Base-by-base conservation (phyloP, 2,888 invertebrate genomes). In the Ceraclea dissimilis region DNA sequence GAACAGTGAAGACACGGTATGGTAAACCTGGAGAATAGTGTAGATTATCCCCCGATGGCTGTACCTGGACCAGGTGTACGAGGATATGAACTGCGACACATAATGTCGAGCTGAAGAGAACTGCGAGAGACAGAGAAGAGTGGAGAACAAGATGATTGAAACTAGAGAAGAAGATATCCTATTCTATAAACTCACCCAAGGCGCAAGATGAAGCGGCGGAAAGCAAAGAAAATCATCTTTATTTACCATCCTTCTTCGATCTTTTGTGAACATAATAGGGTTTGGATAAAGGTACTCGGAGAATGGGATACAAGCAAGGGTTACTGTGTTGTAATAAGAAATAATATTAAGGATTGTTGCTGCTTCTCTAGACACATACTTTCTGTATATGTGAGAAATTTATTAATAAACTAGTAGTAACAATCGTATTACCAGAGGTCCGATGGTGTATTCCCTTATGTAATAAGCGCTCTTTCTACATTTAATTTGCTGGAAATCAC, bases 191-290 rank as follows among this genome's bases (percentile, higher is more conserved):
- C 26, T 26, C 10, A 26, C 26, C 26, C 10, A 6, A 6, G 26
- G 26, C 26, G 26, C 10, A 26, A 4, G 26, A 26, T 10, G 10
- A 26, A 10, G 4, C 26, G 26, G 26, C 26, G 26, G 26, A 26
- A 26, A 26, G 4, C 26, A 10, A 6, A n/a, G 5, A 26, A 26
- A 26, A 26, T 26, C 26, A 26, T 26, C 10, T 6, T 26, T 10
- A 6, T 26, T 6, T 26, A 26, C 26, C 10, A 26, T 10, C 26
- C 26, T 26, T 6, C 58, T 52, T 48, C 49, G 51, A 46, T 49
- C 55, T 46, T 39, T 53, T 57, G 49, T 44, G 20, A 20, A 47
- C 54, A 31, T 54, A 57, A 54, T 54, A 46, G 47, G 50, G 57
- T 57, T 57, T 39, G 16, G 16, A 5, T 13, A 39, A 17, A 50